Conservation (phyloP, 2,797 vertebrate genomes). For the Spheniscus humboldti region DNA sequence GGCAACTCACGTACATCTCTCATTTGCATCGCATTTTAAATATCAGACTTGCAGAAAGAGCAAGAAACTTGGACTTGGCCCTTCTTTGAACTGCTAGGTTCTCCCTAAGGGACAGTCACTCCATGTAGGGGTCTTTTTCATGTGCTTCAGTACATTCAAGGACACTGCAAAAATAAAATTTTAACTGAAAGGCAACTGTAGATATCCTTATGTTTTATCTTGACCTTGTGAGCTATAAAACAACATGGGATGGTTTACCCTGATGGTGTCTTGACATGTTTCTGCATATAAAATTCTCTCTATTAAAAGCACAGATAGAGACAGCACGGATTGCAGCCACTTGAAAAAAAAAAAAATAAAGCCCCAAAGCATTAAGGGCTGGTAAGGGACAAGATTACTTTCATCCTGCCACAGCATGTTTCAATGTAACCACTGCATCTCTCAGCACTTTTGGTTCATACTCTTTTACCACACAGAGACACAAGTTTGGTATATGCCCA, state of each 20-base stretch:
- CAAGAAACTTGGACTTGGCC: neutral
- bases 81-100: neutral
- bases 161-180: neutral
- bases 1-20: neutral
- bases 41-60: neutral
- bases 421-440: slow-evolving; percentile 53
- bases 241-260: neutral
- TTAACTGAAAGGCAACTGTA: neutral
- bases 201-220: neutral
- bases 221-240: neutral
- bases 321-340: neutral
- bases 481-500: slow-evolving; percentile 14
- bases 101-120: neutral
- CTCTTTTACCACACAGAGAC: slow-evolving; percentile 21
- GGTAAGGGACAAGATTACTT: slow-evolving; percentile 47
- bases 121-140: neutral
- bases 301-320: slow-evolving; percentile 8
- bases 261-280: neutral
- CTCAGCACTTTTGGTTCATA: slow-evolving; percentile 59
- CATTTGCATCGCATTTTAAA: neutral
- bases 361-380: slow-evolving; percentile 3
- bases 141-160: neutral
- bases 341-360: neutral
- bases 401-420: slow-evolving; percentile 61
- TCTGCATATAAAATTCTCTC: neutral